Evolutionary conservation across 2,888 invertebrate genomes (phyloP).

Genomic region (Oscheius sp.): DNA sequence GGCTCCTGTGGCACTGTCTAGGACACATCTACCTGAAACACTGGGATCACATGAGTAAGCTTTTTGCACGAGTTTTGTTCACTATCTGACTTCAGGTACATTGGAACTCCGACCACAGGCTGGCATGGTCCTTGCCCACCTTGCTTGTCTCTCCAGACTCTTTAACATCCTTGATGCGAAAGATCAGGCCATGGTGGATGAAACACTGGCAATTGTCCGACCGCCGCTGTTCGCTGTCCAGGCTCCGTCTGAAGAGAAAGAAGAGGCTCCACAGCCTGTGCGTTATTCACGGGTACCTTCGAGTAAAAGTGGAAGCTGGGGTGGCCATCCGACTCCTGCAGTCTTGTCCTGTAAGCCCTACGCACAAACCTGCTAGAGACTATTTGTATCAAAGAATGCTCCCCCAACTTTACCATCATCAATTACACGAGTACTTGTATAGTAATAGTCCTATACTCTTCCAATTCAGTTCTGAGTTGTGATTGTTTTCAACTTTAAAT

Average conservation of each 20-base stretch:
- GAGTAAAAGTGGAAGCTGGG: constrained; percentile 71
- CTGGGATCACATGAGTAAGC: constrained; percentile 65
- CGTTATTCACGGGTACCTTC: constrained; percentile 59
- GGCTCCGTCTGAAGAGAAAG: constrained; percentile 21
- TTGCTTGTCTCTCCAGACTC: constrained; percentile 56
- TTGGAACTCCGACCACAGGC: constrained; percentile 69
- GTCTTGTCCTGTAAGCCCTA: constrained; percentile 64
- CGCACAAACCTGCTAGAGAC: constrained; percentile 63
- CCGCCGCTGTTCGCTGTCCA: constrained; percentile 25
- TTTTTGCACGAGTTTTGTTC: background rate
- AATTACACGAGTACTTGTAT: constrained; percentile 20
- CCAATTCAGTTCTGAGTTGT: constrained; percentile 25
- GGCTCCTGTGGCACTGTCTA: constrained; percentile 68
- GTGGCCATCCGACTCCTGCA: constrained; percentile 67
- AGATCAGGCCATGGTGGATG: constrained; percentile 55
- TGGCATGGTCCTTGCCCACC: constrained; percentile 67
- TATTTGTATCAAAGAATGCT: constrained; percentile 8
- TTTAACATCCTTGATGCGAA: constrained; percentile 57
- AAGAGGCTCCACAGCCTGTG: background rate
- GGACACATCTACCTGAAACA: constrained; percentile 71
- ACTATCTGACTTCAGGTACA: constrained; percentile 37
- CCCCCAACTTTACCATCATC: constrained; percentile 17
- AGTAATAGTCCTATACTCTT: constrained; percentile 12
- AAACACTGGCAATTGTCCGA: constrained; percentile 38
- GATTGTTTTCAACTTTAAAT: constrained; percentile 7